Evolutionary conservation across 2,113 vertebrate genomes (phyloP).

Genomic region (Miniopterus natalensis): DNA sequence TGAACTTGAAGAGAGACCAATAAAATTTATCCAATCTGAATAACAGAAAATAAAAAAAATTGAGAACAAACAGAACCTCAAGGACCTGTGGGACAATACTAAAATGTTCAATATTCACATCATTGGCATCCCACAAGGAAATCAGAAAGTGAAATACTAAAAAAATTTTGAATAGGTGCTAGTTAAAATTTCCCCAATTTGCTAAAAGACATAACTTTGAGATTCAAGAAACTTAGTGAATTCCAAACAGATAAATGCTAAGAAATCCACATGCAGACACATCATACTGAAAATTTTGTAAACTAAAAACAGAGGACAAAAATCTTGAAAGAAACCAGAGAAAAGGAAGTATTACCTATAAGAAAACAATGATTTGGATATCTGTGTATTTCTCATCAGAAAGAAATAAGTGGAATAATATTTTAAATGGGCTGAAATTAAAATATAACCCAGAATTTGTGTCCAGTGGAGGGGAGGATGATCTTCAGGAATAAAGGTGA

Average conservation of each 20-base stretch:
- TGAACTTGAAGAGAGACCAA: too few species aligned
- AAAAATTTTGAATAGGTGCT: not conserved
- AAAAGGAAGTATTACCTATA: not conserved
- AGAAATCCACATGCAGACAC: too few species aligned
- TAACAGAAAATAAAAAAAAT: too few species aligned
- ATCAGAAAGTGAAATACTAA: not conserved
- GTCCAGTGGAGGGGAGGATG: too few species aligned
- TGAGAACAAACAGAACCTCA: not conserved
- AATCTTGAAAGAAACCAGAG: not conserved
- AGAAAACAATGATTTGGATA: not conserved
- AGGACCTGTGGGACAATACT: not conserved
- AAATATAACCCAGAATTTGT: too few species aligned
- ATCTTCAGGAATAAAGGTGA: too few species aligned
- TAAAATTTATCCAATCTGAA: not conserved
- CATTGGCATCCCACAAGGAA: not conserved
- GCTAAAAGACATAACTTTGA: not conserved
- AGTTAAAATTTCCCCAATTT: not conserved
- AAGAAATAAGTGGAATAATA: not conserved
- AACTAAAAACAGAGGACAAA: not conserved
- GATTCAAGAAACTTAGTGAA: too few species aligned
- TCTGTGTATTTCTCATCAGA: not conserved
- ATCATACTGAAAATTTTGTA: too few species aligned
- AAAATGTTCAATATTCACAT: not conserved
- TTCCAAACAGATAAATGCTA: too few species aligned
- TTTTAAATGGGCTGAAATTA: too few species aligned